A percentile compares a stretch with the other conserved stretches of the same genome.
Evolutionary conservation across 1,140 invertebrate genomes (phyloP).

Genomic region (Theocolax elegans): DNA sequence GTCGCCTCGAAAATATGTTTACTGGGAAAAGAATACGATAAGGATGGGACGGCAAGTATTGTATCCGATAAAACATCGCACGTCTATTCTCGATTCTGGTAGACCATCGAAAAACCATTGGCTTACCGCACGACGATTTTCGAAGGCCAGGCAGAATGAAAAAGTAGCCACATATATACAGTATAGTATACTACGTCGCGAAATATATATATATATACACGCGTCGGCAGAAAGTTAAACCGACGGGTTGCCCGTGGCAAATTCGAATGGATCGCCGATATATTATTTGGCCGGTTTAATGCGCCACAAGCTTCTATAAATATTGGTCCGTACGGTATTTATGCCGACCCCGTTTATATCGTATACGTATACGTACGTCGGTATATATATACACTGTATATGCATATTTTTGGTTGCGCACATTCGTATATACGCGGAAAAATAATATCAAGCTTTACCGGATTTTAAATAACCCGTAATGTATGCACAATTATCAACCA

Average conservation of each 20-base stretch:
- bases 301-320: conserved; percentile 24
- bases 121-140: conserved; percentile 12
- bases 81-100: neutral
- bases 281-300: conserved; percentile 20
- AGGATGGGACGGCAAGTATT: no score
- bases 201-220: no score
- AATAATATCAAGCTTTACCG: neutral
- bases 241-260: neutral
- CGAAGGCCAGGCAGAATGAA: neutral
- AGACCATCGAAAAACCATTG: conserved; percentile 8
- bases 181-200: no score
- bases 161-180: neutral
- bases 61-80: no score
- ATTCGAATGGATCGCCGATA: conserved; percentile 17
- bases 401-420: neutral
- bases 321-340: neutral
- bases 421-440: no score
- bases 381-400: no score
- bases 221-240: neutral
- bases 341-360: neutral
- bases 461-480: conserved; percentile 2
- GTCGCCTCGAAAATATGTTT: no score
- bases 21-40: no score
- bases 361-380: neutral
- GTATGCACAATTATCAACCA: neutral